phyloP scores from a whole-genome alignment of 1,140 invertebrate species.

The Pomacea maculata region DNA sequence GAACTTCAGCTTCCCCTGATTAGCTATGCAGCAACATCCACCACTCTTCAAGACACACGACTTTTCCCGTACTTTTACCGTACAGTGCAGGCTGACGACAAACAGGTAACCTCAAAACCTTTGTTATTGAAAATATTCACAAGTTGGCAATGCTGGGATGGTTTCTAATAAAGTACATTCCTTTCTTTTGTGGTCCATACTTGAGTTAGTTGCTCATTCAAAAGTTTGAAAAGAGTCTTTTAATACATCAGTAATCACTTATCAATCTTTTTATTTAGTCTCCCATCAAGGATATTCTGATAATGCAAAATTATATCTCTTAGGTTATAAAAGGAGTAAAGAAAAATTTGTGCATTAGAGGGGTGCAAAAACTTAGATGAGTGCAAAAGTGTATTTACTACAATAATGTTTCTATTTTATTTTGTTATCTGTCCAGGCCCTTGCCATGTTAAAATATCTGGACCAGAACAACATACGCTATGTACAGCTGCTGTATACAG shows the following conservation, averaged over 20 bases:
- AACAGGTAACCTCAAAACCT: constrained; percentile 70
- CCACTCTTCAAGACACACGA: constrained; percentile 77
- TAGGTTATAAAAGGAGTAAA: background rate
- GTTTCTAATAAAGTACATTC: too few species aligned
- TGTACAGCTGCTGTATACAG: constrained; percentile 51
- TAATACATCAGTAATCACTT: too few species aligned
- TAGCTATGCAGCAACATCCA: constrained; percentile 80
- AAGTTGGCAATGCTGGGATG: too few species aligned
- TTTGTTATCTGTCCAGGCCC: constrained; percentile 37
- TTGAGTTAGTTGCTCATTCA: too few species aligned
- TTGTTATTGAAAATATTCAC: too few species aligned
- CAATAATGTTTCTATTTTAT: background rate
- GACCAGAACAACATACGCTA: constrained; percentile 51
- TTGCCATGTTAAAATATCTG: constrained; percentile 70
- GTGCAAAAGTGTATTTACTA: background rate
- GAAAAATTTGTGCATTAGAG: background rate
- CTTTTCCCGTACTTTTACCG: constrained; percentile 81
- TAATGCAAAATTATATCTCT: too few species aligned
- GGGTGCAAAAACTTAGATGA: too few species aligned
- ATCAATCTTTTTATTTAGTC: too few species aligned
- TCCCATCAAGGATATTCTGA: too few species aligned
- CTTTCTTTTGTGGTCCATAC: too few species aligned
- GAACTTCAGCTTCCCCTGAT: constrained; percentile 81
- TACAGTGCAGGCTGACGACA: constrained; percentile 82
- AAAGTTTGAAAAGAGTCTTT: too few species aligned